phyloP scores from a whole-genome alignment of 2,888 invertebrate genomes.

The Pherbina coryleti region DNA sequence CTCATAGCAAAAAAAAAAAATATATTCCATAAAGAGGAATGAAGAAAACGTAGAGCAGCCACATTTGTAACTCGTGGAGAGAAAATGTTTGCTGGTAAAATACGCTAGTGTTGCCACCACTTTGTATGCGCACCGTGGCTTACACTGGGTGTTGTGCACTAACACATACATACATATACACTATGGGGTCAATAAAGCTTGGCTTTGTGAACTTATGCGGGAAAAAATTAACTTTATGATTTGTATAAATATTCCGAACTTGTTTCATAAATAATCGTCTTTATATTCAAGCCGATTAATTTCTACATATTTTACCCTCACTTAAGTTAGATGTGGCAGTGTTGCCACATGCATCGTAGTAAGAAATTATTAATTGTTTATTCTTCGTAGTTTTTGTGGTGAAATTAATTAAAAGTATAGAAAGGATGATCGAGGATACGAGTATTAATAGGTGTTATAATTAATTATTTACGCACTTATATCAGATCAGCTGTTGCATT shows the following conservation, averaged over 20 bases:
- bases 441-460: too few relatives aligned
- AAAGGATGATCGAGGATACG: too few relatives aligned
- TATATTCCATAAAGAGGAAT: background rate
- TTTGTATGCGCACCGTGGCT: background rate
- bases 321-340: too few relatives aligned
- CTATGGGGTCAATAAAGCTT: background rate
- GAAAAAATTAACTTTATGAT: background rate
- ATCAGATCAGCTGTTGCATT: too few relatives aligned
- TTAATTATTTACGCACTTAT: too few relatives aligned
- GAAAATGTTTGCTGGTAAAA: conserved; percentile 8
- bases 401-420: too few relatives aligned
- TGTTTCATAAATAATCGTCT: background rate
- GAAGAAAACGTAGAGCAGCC: background rate
- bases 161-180: too few relatives aligned
- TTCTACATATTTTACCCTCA: too few relatives aligned
- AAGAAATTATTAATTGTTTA: too few relatives aligned
- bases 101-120: background rate
- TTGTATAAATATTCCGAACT: background rate
- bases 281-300: background rate
- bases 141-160: background rate
- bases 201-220: background rate
- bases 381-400: too few relatives aligned
- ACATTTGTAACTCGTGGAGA: conserved; percentile 5
- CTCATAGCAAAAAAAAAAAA: background rate
- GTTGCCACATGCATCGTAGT: too few relatives aligned